Conservation (phyloP, 1,140 invertebrate genomes). For the Phocides pigmalion region DNA sequence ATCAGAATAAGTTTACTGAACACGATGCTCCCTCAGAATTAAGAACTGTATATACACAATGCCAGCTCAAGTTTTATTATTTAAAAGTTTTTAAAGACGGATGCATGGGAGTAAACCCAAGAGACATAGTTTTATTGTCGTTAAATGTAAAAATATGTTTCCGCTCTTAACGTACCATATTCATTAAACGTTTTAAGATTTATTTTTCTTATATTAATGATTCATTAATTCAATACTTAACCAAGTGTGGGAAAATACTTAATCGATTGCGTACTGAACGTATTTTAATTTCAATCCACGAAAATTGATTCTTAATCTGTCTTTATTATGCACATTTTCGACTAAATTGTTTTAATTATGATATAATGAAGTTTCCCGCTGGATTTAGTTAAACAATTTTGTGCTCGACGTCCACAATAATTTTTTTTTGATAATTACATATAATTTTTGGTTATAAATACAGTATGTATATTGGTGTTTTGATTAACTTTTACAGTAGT, state of each 20-base stretch:
- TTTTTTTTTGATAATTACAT: neutral
- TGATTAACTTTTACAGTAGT: too few species aligned
- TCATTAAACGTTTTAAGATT: conserved; percentile 15
- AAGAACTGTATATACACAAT: too few species aligned
- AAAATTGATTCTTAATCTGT: conserved; percentile 1
- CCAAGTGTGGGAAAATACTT: conserved; percentile 20
- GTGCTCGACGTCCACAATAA: neutral
- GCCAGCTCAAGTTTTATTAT: too few species aligned
- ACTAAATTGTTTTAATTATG: conserved; percentile 8
- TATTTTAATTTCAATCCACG: neutral
- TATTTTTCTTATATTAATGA: neutral
- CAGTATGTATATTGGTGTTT: too few species aligned
- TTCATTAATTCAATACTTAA: neutral
- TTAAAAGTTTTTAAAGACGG: too few species aligned
- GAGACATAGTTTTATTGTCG: conserved; percentile 1
- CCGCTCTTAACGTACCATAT: conserved; percentile 5
- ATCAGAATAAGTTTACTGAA: too few species aligned
- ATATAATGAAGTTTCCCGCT: neutral
- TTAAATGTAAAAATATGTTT: conserved; percentile 16
- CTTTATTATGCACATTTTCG: neutral
- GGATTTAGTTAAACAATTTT: neutral
- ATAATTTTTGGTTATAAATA: neutral
- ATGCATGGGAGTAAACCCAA: neutral
- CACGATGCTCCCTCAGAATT: too few species aligned
- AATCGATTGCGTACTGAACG: neutral